Percentiles rank a stretch among this genome's conserved stretches.
phyloP scores from a whole-genome alignment of 2,888 invertebrate species.

The Bursaphelenchus okinawaensis region DNA sequence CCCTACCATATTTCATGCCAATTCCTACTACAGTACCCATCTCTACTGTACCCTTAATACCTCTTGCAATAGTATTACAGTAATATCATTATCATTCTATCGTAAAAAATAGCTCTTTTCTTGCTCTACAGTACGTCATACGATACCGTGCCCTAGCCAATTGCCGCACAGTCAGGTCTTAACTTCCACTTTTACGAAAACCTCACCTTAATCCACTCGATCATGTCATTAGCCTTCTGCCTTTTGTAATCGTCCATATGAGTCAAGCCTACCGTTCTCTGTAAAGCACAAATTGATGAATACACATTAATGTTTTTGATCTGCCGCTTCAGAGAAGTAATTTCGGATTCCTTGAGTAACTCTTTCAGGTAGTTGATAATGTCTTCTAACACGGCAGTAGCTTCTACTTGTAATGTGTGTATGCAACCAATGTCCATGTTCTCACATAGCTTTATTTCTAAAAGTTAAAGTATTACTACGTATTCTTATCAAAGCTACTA shows the following conservation, averaged over 20 bases:
- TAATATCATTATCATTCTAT: no score
- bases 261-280: not conserved
- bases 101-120: no score
- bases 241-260: not conserved
- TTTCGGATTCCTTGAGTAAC: not conserved
- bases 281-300: not conserved
- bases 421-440: no score
- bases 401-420: not conserved
- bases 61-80: no score
- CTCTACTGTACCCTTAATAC: no score
- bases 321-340: not conserved
- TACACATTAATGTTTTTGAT: not conserved
- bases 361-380: not conserved
- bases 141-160: not conserved
- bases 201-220: not conserved
- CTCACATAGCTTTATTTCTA: no score
- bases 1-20: no score
- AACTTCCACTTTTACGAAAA: no score
- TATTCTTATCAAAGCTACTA: no score
- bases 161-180: not conserved
- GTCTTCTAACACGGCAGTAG: not conserved
- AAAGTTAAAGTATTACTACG: no score
- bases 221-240: not conserved
- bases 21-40: no score
- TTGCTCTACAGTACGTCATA: no score